These are phyloP conservation scores for Drosophila rufa DNA, from an alignment of 1,140 invertebrate species.

Conservation along the genomic window DNA sequence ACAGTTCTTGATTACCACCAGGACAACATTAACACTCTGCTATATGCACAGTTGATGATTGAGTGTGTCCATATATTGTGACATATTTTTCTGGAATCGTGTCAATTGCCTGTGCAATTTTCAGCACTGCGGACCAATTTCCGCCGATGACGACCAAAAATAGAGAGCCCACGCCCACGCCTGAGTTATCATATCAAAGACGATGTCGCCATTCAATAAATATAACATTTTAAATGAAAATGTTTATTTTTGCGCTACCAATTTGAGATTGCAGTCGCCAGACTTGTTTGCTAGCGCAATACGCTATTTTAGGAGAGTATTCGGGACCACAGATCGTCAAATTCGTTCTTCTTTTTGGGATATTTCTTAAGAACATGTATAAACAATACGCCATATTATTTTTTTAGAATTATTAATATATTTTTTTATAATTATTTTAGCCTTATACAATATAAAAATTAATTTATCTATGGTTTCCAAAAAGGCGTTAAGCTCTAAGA, in stretches of 20 bases:
- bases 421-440: no score
- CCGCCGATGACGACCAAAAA: constrained; percentile 44
- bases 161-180: constrained; percentile 55
- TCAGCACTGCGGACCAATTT: constrained; percentile 53
- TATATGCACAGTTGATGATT: constrained; percentile 11
- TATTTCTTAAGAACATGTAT: no score
- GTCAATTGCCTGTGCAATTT: constrained; percentile 71
- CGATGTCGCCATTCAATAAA: constrained; percentile 80
- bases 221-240: constrained; percentile 78
- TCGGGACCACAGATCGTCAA: background rate
- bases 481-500: no score
- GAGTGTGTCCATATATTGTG: constrained; percentile 25
- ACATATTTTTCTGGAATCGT: constrained; percentile 62
- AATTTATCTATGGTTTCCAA: no score
- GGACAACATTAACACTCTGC: constrained; percentile 32
- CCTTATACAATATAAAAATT: no score
- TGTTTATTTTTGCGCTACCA: constrained; percentile 74
- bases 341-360: no score
- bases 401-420: no score
- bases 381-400: background rate
- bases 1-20: constrained; percentile 65
- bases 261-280: constrained; percentile 44
- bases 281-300: constrained; percentile 59
- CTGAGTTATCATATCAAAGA: constrained; percentile 70
- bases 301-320: constrained; percentile 34